Evolutionary conservation across 2,797 vertebrate species (phyloP).

Genomic region (Sebastes cheni): DNA sequence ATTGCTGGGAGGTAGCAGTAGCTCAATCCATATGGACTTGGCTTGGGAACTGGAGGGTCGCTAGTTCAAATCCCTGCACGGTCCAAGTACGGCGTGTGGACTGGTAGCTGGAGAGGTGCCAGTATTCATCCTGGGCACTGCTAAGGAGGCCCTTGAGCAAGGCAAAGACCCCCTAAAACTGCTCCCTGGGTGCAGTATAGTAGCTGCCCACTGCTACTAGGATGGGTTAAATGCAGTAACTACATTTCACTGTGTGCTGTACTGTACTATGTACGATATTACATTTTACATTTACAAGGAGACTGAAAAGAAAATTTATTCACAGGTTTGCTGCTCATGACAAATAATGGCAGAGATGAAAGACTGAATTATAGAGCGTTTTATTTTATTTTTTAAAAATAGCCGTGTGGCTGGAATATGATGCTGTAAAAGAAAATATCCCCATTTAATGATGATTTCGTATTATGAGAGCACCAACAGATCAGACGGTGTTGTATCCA

Average conservation of each 20-base stretch:
- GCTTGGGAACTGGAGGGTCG: not conserved
- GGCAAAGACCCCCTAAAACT: accelerated
- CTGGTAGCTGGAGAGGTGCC: too few relatives aligned
- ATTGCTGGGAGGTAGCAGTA: accelerated
- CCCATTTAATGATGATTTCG: not conserved
- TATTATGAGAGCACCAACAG: not conserved
- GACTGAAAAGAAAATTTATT: not conserved
- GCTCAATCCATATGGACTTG: too few relatives aligned
- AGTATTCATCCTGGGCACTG: accelerated
- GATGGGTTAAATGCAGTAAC: not conserved
- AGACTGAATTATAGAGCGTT: not conserved
- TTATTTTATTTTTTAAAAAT: too few relatives aligned
- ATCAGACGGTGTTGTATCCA: not conserved
- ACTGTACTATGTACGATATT: not conserved
- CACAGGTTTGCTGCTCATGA: not conserved
- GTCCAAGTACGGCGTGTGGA: not conserved
- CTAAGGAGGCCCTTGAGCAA: not conserved
- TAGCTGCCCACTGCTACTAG: not conserved
- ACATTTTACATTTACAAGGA: not conserved
- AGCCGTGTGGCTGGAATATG: too few relatives aligned
- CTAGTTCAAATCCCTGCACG: not conserved
- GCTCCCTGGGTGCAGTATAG: accelerated
- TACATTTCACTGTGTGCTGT: not conserved
- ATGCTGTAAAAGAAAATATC: too few relatives aligned
- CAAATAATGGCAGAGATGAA: not conserved